These are phyloP conservation scores for Ranitomeya variabilis DNA, from an alignment of 2,113 vertebrate genomes.

Conservation along the genomic window DNA sequence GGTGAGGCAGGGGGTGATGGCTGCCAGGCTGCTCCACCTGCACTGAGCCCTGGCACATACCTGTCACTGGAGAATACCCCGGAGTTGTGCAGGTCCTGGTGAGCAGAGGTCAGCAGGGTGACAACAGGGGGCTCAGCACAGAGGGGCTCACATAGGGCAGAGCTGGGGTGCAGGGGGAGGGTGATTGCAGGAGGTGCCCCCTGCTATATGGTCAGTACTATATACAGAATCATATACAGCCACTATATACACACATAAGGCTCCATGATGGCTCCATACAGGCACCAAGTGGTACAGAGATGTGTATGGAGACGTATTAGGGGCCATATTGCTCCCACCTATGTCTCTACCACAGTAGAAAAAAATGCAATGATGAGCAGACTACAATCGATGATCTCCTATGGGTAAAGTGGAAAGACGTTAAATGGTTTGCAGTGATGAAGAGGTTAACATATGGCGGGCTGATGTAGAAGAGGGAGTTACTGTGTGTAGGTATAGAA, in stretches of 20 bases:
- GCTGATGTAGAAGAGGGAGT: neutral
- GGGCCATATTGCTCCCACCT: no score
- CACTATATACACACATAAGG: no score
- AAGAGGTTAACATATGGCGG: neutral
- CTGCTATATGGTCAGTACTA: no score
- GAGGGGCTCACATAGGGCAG: neutral
- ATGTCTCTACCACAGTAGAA: no score
- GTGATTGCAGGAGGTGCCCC: neutral
- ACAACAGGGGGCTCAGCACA: neutral
- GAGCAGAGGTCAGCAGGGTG: slow-evolving; percentile 5
- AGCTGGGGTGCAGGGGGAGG: neutral
- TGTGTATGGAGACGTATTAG: no score
- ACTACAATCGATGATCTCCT: no score
- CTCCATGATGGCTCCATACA: no score
- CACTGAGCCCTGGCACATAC: neutral
- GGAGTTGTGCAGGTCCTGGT: neutral
- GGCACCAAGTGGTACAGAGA: no score
- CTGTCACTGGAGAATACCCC: neutral
- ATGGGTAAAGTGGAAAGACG: no score
- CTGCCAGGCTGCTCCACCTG: neutral
- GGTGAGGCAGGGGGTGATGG: neutral
- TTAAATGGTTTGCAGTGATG: no score
- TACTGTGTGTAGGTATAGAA: neutral
- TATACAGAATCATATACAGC: no score
- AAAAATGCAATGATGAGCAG: no score